A percentile compares a stretch with the other conserved stretches of the same genome.
Conservation (phyloP, 2,113 vertebrate genomes). For the Melospiza melodia region DNA sequence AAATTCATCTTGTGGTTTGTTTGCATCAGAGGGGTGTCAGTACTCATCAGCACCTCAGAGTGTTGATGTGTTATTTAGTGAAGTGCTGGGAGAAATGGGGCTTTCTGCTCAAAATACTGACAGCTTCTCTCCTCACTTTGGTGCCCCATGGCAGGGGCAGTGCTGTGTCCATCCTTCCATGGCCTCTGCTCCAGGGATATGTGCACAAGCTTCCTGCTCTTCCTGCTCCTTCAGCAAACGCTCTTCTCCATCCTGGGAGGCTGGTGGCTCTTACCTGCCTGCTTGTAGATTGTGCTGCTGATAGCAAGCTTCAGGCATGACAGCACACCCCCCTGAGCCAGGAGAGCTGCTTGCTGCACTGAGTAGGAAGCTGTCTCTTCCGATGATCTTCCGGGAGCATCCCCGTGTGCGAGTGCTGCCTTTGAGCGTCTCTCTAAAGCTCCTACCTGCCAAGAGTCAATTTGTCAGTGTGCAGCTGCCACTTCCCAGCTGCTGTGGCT, state of each 20-base stretch:
- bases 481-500: background rate
- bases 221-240: background rate
- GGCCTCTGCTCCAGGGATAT: background rate
- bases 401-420: background rate
- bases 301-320: background rate
- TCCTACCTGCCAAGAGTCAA: background rate
- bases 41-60: background rate
- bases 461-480: background rate
- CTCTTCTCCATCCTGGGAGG: background rate
- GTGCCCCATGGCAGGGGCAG: background rate
- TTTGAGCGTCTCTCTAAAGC: background rate
- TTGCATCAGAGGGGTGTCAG: background rate
- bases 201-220: background rate
- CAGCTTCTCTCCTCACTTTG: background rate
- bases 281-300: background rate
- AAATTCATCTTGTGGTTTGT: background rate
- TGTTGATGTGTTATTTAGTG: background rate
- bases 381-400: background rate
- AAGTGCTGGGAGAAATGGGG: background rate
- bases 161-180: background rate
- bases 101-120: background rate
- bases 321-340: background rate
- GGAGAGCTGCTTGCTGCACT: background rate
- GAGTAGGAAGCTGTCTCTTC: background rate
- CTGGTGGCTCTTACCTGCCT: background rate